Evolutionary conservation across 2,888 invertebrate species (phyloP).

Genomic region (Brassicogethes aeneus): DNA sequence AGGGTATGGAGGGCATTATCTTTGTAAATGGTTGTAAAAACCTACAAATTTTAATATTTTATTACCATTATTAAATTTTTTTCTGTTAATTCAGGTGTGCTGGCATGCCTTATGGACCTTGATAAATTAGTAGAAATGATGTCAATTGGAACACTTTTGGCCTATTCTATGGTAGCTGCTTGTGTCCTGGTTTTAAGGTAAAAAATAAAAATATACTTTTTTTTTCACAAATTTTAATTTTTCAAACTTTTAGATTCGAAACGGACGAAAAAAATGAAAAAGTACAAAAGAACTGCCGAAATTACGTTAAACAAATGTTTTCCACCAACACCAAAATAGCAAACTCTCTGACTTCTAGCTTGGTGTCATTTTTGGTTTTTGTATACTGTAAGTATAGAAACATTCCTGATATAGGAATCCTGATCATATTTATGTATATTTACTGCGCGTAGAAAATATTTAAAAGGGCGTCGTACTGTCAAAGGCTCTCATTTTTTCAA

Average conservation of each 20-base stretch:
- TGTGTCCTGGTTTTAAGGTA: conserved; percentile 77
- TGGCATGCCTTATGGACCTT: conserved; percentile 77
- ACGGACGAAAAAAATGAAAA: conserved; percentile 1
- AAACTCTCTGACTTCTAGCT: conserved; percentile 39
- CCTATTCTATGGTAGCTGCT: conserved; percentile 84
- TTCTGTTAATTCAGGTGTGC: conserved; percentile 58
- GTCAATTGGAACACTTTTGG: conserved; percentile 79
- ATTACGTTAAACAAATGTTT: conserved; percentile 39
- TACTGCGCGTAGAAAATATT: too few species aligned
- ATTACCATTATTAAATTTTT: too few species aligned
- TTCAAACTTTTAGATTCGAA: too few species aligned
- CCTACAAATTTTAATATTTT: too few species aligned
- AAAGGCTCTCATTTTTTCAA: too few species aligned
- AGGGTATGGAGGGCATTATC: too few species aligned
- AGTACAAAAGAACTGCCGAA: conserved; percentile 17
- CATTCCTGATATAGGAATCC: not conserved
- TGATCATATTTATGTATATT: not conserved
- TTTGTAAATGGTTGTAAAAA: too few species aligned
- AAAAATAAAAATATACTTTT: too few species aligned
- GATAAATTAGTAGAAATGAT: conserved; percentile 81
- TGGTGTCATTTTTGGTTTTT: conserved; percentile 43
- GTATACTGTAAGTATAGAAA: conserved; percentile 40
- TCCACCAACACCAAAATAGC: conserved; percentile 39
- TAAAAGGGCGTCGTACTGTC: too few species aligned
- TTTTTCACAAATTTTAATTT: too few species aligned